Evolutionary conservation across 2,888 invertebrate genomes (phyloP).

Genomic region (Volucella inflata): DNA sequence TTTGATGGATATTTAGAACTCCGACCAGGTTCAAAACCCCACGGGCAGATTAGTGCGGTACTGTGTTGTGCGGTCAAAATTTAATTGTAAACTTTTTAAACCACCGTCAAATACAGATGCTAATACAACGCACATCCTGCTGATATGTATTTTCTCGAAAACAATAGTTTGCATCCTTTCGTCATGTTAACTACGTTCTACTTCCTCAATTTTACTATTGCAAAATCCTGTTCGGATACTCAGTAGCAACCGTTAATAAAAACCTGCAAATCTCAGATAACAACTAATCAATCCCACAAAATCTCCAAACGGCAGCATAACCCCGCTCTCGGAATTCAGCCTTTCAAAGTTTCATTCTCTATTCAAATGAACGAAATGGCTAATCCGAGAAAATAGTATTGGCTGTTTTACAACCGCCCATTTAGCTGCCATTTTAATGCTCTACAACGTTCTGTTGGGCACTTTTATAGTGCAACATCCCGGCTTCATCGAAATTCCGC

Average conservation of each 20-base stretch:
- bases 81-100: too few species aligned
- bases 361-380: constrained; percentile 9
- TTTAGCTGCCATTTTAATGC: constrained; percentile 30
- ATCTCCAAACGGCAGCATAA: constrained; percentile 30
- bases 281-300: constrained; percentile 68
- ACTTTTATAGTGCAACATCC: constrained; percentile 50
- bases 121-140: too few species aligned
- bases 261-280: constrained; percentile 72
- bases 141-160: too few species aligned
- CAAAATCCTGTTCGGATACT: not conserved
- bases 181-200: not conserved
- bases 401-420: constrained; percentile 12
- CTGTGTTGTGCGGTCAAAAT: too few species aligned
- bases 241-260: constrained; percentile 54
- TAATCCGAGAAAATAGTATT: not conserved
- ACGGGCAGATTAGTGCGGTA: too few species aligned
- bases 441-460: constrained; percentile 9
- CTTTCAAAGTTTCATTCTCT: not conserved
- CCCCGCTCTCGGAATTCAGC: constrained; percentile 12
- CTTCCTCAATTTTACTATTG: not conserved
- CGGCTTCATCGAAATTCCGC: constrained; percentile 57
- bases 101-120: too few species aligned
- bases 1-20: too few species aligned
- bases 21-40: too few species aligned
- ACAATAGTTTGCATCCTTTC: too few species aligned